Conservation (phyloP, 2,797 vertebrate genomes). For the Gymnoscopelus braueri region DNA sequence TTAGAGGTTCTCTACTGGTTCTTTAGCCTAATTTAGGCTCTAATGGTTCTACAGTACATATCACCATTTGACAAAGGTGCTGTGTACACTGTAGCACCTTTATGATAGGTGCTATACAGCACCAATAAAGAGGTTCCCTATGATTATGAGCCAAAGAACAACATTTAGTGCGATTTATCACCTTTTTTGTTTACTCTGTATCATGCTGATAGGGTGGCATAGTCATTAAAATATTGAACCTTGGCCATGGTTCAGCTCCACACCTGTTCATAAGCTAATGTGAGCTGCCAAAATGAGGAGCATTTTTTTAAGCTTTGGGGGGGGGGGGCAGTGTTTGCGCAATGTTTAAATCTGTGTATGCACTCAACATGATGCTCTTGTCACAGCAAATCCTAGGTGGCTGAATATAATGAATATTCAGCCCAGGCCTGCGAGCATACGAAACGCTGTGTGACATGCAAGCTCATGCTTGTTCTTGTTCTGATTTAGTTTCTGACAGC, state of each 20-base stretch:
- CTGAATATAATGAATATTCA: conserved; percentile 1
- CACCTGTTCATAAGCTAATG: conserved; percentile 46
- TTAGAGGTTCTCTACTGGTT: no score
- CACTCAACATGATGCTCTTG: conserved; percentile 48
- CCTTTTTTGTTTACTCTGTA: no score
- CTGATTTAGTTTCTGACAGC: conserved; percentile 23
- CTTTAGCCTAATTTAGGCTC: no score
- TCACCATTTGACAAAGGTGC: no score
- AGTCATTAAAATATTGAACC: conserved; percentile 74
- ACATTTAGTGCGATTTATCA: no score
- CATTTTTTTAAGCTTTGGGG: conserved; percentile 16
- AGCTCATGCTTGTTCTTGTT: conserved; percentile 48
- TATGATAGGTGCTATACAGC: no score
- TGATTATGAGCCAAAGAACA: no score
- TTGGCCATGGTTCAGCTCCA: conserved; percentile 45
- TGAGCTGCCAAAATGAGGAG: conserved; percentile 50
- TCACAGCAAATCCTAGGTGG: conserved; percentile 21
- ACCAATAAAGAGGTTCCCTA: no score
- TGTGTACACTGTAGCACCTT: no score
- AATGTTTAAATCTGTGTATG: conserved; percentile 2
- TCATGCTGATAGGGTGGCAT: conserved; percentile 19
- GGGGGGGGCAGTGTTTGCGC: conserved; percentile 44
- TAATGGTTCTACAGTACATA: no score
- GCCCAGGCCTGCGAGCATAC: neutral
- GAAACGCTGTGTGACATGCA: conserved; percentile 50